Base-by-base conservation (phyloP, 2,113 vertebrate genomes). In the Hippopotamus amphibius region DNA sequence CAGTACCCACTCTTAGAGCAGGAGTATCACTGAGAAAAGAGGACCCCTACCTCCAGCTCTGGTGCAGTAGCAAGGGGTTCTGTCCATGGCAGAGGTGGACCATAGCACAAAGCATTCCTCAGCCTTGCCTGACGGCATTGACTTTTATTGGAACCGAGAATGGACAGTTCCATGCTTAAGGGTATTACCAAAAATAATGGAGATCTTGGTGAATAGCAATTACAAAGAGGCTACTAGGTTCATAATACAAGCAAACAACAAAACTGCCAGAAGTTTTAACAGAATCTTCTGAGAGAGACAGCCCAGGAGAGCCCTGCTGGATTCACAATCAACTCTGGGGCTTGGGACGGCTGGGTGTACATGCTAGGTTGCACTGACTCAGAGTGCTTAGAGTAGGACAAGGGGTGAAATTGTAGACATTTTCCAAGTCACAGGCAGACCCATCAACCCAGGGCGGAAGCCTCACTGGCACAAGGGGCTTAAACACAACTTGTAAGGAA, bases 41-140 rank as follows among this genome's bases (percentile, higher is more conserved):
- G 5, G 9, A 2, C 43, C 21, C 16, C 26, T n/a, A 7, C 43
- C 16, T 15, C 2, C 12, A 53, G 48, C 3, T 8, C 2, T 33
- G 0, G 33, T 59, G 26, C 7, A 8, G 7, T 28, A 43, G 13
- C 8, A n/a, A 41, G 3, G 4, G 17, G 11, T 71, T 65, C 61
- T 90, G 5, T 1, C 91, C 13, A 10, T 22, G 19, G 37, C 1
- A 41, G 24, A 86, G 9, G 19, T 7, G 1, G 5, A 16, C 22
- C 24, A 33, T 13, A 59, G 41, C 14, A 66, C 5, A 8, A 22
- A 93, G 24, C 41, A 2, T 55, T 69, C 16, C 86, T 13, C 6
- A 74, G 41, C 13, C 74, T 71, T 72, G 3, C 26, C 48, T 30
- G 21, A 74, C 7, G 74, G 1, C n/a, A 74, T 22, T 53, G n/a